phyloP scores from a whole-genome alignment of 2,113 vertebrate species.

The Glaucidium brasilianum region DNA sequence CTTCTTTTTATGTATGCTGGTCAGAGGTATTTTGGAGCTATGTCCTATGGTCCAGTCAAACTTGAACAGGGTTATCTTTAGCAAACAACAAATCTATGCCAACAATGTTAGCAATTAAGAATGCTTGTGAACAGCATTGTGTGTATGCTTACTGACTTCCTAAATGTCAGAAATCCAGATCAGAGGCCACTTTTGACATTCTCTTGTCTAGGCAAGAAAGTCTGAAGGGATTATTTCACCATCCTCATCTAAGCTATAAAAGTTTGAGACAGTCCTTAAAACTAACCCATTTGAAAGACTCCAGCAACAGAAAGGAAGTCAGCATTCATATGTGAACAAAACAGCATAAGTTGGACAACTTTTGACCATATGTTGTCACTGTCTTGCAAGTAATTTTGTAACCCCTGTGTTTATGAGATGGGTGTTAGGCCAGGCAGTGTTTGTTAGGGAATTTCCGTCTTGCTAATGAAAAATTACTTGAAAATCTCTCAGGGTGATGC shows the following conservation, averaged over 20 bases:
- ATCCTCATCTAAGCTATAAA: not conserved
- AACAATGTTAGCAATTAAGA: not conserved
- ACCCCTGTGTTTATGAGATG: not conserved
- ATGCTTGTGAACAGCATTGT: not conserved
- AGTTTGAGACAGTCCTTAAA: not conserved
- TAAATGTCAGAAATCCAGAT: not conserved
- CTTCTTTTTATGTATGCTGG: not conserved
- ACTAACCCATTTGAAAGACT: not conserved
- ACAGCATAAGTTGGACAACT: not conserved
- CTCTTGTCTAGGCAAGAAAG: not conserved
- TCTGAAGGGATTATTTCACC: not conserved
- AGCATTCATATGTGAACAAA: not conserved
- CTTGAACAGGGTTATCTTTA: not conserved
- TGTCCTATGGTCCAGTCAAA: not conserved
- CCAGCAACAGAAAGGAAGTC: not conserved
- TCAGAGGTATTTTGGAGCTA: not conserved
- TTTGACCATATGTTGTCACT: not conserved
- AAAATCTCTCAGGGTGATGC: not conserved
- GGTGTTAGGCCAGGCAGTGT: not conserved
- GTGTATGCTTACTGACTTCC: not conserved
- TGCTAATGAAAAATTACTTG: not conserved
- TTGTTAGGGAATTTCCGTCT: not conserved
- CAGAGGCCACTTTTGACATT: not conserved
- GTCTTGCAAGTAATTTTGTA: constrained; percentile 26
- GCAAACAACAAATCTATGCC: not conserved